Conservation (phyloP, 2,113 vertebrate species). For the Microcebus jonahi region DNA sequence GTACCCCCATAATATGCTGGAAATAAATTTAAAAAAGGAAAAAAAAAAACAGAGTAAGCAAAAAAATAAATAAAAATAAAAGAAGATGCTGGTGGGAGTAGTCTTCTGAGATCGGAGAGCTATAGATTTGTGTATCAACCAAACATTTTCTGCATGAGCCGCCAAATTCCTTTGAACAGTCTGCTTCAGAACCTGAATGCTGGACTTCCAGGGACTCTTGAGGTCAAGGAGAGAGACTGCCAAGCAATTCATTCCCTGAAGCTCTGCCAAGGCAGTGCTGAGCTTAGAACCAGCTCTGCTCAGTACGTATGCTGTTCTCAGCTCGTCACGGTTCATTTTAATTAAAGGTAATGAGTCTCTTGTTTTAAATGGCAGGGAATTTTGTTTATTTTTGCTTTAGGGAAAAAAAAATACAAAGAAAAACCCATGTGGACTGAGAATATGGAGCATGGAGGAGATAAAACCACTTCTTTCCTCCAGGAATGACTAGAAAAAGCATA, state of each 20-base stretch:
- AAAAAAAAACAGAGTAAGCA: too few species aligned
- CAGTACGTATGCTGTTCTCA: not conserved
- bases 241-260: not conserved
- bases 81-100: not conserved
- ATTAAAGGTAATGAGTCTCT: not conserved
- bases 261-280: not conserved
- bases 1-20: too few species aligned
- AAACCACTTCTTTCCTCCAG: not conserved
- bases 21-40: too few species aligned
- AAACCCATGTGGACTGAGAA: not conserved
- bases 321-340: not conserved
- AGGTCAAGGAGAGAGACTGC: not conserved
- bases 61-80: too few species aligned
- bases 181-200: not conserved
- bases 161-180: not conserved
- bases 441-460: not conserved
- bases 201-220: not conserved
- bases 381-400: not conserved
- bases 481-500: not conserved
- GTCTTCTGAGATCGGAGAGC: not conserved
- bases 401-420: not conserved
- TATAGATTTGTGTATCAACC: not conserved
- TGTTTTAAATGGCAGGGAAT: not conserved
- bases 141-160: not conserved
- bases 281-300: not conserved